Evolutionary conservation across 2,888 invertebrate species (phyloP).

Genomic region (Drosophila limbata): DNA sequence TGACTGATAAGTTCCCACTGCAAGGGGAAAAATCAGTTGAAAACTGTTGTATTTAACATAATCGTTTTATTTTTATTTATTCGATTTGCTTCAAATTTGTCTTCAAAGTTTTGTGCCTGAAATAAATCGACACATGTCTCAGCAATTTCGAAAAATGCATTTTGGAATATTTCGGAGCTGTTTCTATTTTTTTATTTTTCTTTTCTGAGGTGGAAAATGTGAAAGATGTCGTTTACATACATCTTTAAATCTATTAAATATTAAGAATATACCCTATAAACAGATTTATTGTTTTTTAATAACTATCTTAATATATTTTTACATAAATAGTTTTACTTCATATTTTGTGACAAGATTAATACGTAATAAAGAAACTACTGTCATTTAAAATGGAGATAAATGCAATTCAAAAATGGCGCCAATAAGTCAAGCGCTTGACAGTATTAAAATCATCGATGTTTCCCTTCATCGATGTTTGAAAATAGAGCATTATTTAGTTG

Average conservation of each 20-base stretch:
- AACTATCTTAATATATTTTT: constrained; percentile 11
- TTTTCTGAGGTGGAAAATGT: neutral
- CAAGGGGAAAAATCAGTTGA: neutral
- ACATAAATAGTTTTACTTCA: constrained; percentile 16
- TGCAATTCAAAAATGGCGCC: constrained; percentile 15
- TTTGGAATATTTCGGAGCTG: neutral
- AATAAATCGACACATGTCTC: constrained; percentile 1
- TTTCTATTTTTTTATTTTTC: neutral
- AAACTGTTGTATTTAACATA: neutral
- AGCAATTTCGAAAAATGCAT: neutral
- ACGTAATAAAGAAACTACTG: constrained; percentile 14
- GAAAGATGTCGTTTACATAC: neutral
- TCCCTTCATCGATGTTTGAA: too few relatives aligned
- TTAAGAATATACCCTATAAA: constrained; percentile 28
- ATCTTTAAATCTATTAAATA: constrained; percentile 19
- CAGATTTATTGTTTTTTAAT: constrained; percentile 20
- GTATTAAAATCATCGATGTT: too few relatives aligned
- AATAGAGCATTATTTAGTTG: too few relatives aligned
- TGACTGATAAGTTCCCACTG: constrained; percentile 4
- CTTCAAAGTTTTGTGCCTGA: neutral
- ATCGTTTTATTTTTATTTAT: neutral
- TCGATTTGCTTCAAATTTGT: neutral
- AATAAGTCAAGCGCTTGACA: neutral
- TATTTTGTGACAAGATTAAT: constrained; percentile 28
- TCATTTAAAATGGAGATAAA: neutral